Conservation (phyloP, 2,797 vertebrate species). For the Pipistrellus pygmaeus region DNA sequence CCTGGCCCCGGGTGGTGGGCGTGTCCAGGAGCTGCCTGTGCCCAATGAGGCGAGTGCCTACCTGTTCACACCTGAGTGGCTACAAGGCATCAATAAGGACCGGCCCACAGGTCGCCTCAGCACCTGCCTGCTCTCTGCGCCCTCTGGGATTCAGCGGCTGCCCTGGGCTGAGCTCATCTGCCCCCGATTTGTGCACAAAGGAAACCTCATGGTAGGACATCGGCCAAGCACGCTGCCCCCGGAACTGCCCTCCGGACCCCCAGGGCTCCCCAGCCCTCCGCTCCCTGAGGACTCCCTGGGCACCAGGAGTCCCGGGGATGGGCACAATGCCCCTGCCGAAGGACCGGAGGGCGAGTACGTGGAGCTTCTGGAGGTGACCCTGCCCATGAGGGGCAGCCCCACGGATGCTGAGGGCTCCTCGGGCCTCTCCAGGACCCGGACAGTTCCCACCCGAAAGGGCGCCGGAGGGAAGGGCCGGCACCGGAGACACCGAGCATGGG, state of each 20-base stretch:
- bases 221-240: slow-evolving; percentile 80
- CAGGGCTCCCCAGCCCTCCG: slow-evolving; percentile 83
- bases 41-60: slow-evolving; percentile 93
- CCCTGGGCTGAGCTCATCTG: slow-evolving; percentile 95
- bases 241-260: slow-evolving; percentile 72
- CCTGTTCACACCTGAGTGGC: slow-evolving; percentile 95
- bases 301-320: slow-evolving; percentile 87
- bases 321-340: slow-evolving; percentile 85
- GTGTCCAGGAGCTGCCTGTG: slow-evolving; percentile 93
- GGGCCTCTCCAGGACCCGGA: slow-evolving; percentile 91
- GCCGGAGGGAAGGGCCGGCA: slow-evolving; percentile 90
- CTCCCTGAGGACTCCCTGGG: slow-evolving; percentile 81
- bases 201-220: slow-evolving; percentile 86
- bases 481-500: slow-evolving; percentile 91
- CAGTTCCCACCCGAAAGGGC: slow-evolving; percentile 91
- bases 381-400: slow-evolving; percentile 73
- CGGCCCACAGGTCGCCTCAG: slow-evolving; percentile 90
- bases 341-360: slow-evolving; percentile 92
- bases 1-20: slow-evolving; percentile 92
- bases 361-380: slow-evolving; percentile 91
- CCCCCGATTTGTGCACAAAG: slow-evolving; percentile 94
- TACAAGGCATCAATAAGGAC: slow-evolving; percentile 95
- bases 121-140: slow-evolving; percentile 93
- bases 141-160: slow-evolving; percentile 92
- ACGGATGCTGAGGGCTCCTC: slow-evolving; percentile 90